phyloP scores from a whole-genome alignment of 2,888 invertebrate species.

The Phymatocera aterrima region DNA sequence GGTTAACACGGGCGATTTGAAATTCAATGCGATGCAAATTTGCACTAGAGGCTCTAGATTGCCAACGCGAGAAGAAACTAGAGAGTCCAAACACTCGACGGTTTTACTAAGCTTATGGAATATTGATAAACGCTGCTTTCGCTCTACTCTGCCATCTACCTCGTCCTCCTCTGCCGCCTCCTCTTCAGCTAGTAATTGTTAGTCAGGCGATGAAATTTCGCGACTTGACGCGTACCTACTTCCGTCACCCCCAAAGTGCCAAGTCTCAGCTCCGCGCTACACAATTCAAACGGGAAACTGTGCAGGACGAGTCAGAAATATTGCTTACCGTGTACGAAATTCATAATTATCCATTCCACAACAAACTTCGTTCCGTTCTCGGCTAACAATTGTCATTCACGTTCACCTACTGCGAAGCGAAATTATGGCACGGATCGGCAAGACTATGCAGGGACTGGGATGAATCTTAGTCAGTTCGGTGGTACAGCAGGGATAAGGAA shows the following conservation, averaged over 20 bases:
- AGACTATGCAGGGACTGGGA: background rate
- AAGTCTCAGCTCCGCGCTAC: background rate
- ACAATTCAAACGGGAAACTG: background rate
- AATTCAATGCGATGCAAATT: slow-evolving; percentile 46
- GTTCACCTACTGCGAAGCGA: background rate
- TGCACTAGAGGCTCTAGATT: slow-evolving; percentile 12
- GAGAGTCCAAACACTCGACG: slow-evolving; percentile 67
- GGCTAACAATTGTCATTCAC: no score
- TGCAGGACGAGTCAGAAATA: background rate
- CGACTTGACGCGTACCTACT: background rate
- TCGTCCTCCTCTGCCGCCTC: background rate
- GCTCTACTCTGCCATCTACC: slow-evolving; percentile 1
- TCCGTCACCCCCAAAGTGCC: slow-evolving; percentile 27
- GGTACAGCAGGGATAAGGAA: slow-evolving; percentile 54
- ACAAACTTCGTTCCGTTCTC: no score
- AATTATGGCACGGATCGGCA: no score
- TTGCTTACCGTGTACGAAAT: background rate
- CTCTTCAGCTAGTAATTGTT: slow-evolving; percentile 35
- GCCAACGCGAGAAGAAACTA: slow-evolving; percentile 45
- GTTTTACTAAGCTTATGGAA: slow-evolving; percentile 70
- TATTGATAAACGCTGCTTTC: slow-evolving; percentile 65
- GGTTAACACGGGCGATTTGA: slow-evolving; percentile 33
- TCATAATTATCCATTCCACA: background rate
- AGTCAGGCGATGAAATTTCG: slow-evolving; percentile 34
- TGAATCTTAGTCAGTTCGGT: background rate